These are phyloP conservation scores for Tragelaphus oryx DNA, from an alignment of 2,797 vertebrate genomes.

Conservation along the genomic window DNA sequence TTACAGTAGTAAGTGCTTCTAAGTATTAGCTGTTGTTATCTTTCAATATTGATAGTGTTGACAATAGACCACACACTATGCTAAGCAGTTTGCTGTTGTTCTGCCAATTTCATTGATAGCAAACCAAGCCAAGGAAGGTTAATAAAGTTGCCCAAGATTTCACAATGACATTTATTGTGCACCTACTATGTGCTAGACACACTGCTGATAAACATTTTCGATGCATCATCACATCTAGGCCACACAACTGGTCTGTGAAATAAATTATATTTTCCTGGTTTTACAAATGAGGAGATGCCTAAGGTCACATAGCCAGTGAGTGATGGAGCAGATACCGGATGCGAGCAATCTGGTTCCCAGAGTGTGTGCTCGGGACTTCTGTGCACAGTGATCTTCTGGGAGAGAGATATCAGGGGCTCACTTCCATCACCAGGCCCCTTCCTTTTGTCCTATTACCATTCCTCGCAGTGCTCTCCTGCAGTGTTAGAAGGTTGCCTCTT, in stretches of 20 bases:
- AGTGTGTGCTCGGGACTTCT: background rate
- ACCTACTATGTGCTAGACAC: background rate
- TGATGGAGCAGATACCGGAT: background rate
- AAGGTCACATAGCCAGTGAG: background rate
- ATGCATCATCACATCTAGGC: background rate
- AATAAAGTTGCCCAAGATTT: background rate
- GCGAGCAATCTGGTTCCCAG: background rate
- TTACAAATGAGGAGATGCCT: background rate
- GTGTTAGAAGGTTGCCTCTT: background rate
- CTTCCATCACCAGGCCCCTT: no score
- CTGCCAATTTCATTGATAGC: background rate
- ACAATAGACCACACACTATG: background rate
- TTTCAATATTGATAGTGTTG: background rate
- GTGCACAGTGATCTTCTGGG: background rate
- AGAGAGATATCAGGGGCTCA: background rate
- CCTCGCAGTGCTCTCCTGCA: background rate
- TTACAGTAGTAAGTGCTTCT: background rate
- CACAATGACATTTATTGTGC: background rate
- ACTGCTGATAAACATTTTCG: background rate
- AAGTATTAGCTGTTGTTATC: background rate
- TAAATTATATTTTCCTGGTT: background rate
- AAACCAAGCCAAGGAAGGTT: background rate
- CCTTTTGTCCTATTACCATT: background rate
- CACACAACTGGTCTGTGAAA: background rate
- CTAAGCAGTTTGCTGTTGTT: background rate